These are phyloP conservation scores for Eurosta solidaginis DNA, from an alignment of 1,140 invertebrate species.

Conservation along the genomic window DNA sequence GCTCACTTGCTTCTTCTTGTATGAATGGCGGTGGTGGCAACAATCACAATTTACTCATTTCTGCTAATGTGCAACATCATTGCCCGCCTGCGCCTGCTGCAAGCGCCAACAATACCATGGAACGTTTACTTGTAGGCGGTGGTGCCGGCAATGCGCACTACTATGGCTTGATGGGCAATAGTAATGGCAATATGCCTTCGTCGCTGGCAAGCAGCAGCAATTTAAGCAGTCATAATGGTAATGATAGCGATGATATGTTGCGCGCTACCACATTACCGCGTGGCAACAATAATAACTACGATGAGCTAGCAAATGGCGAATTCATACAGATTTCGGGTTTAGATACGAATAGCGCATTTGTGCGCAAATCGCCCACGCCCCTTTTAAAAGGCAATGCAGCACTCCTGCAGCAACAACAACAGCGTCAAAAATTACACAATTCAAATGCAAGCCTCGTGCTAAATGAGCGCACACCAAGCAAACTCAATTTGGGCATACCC, in stretches of 20 bases:
- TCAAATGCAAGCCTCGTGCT: constrained; percentile 39
- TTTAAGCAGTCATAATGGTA: constrained; percentile 37
- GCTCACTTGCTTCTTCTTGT: constrained; percentile 61
- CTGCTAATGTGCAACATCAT: constrained; percentile 42
- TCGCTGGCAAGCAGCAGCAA: constrained; percentile 20
- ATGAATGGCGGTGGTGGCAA: constrained; percentile 58
- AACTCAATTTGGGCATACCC: constrained; percentile 55
- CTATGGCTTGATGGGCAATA: constrained; percentile 20
- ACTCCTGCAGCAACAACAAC: constrained; percentile 4
- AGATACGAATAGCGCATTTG: constrained; percentile 64
- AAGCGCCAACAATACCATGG: constrained; percentile 56
- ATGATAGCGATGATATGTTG: constrained; percentile 44
- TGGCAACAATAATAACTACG: constrained; percentile 59
- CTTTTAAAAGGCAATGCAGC: constrained; percentile 49
- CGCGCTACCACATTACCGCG: constrained; percentile 47
- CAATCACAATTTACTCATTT: constrained; percentile 48
- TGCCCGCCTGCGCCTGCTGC: constrained; percentile 55
- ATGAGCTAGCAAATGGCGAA: constrained; percentile 50
- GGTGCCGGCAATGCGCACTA: constrained; percentile 33
- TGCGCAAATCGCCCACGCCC: constrained; percentile 65
- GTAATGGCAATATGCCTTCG: constrained; percentile 48
- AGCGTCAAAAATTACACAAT: constrained; percentile 29
- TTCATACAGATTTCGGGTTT: constrained; percentile 61
- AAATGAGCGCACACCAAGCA: constrained; percentile 43
- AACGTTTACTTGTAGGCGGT: constrained; percentile 45